Evolutionary conservation across 1,140 invertebrate species (phyloP).

Genomic region (Anthonomus grandis): DNA sequence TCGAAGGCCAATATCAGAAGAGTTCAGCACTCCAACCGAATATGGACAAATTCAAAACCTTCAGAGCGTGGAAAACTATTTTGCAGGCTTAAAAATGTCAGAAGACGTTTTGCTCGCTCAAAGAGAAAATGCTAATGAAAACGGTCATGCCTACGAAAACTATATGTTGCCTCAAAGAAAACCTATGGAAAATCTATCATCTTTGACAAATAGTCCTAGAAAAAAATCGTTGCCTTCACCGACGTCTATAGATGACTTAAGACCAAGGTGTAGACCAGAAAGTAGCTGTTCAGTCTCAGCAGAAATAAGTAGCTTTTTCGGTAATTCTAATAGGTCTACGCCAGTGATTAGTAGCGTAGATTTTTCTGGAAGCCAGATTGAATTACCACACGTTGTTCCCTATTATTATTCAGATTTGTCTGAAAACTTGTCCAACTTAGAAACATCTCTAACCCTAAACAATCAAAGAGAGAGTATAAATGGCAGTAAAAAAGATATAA

Average conservation of each 20-base stretch:
- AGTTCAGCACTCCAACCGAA: slow-evolving; percentile 52
- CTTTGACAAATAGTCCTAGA: slow-evolving; percentile 5
- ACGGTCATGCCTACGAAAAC: slow-evolving; percentile 43
- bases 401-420: slow-evolving; percentile 83
- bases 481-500: slow-evolving; percentile 69
- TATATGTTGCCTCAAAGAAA: slow-evolving; percentile 28
- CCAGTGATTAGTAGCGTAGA: slow-evolving; percentile 24
- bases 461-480: slow-evolving; percentile 61
- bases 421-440: slow-evolving; percentile 37
- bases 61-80: slow-evolving; percentile 17
- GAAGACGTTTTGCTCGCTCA: not conserved
- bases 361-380: slow-evolving; percentile 6
- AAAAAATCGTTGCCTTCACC: slow-evolving; percentile 18
- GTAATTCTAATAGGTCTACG: slow-evolving; percentile 36
- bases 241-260: slow-evolving; percentile 23
- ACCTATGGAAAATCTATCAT: not conserved
- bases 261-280: slow-evolving; percentile 27
- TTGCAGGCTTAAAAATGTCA: slow-evolving; percentile 13
- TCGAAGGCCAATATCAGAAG: slow-evolving; percentile 67
- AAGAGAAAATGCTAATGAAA: slow-evolving; percentile 12
- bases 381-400: slow-evolving; percentile 13
- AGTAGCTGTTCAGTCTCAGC: slow-evolving; percentile 38
- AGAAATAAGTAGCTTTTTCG: slow-evolving; percentile 37
- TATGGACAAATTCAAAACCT: slow-evolving; percentile 52
- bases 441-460: slow-evolving; percentile 51